Percentiles rank a stretch among this genome's conserved stretches.
Evolutionary conservation across 2,797 vertebrate species (phyloP).

Genomic region (Eulemur albifrons): DNA sequence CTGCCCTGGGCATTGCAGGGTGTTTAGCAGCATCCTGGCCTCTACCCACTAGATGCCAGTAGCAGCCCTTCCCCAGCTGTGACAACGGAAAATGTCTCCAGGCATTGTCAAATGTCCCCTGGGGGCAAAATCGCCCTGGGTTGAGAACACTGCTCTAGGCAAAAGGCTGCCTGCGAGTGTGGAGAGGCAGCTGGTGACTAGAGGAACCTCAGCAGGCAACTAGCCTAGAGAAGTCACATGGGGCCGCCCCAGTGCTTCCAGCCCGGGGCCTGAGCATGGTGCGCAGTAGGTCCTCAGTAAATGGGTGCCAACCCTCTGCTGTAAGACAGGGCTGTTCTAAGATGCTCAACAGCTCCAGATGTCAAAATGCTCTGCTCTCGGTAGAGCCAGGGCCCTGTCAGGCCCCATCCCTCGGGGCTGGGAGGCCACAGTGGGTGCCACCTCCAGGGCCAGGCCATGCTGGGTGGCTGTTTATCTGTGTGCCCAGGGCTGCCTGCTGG

Average conservation of each 20-base stretch:
- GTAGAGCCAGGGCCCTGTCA: neutral
- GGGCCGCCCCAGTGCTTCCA: fast-evolving
- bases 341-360: fast-evolving
- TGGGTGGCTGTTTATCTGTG: slow-evolving; percentile 85
- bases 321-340: too few relatives aligned
- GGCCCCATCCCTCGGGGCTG: neutral
- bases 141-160: neutral
- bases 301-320: fast-evolving
- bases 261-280: fast-evolving
- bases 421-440: neutral
- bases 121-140: neutral
- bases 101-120: neutral
- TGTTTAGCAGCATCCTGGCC: neutral
- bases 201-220: fast-evolving
- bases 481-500: slow-evolving; percentile 87
- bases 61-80: neutral
- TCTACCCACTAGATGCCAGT: neutral
- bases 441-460: slow-evolving; percentile 1
- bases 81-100: neutral
- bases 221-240: fast-evolving
- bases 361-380: neutral
- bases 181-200: neutral
- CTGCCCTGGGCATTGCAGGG: too few relatives aligned
- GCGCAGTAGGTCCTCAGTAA: neutral
- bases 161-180: fast-evolving